Conservation (phyloP, 2,113 vertebrate genomes). For the Nipponia nippon region DNA sequence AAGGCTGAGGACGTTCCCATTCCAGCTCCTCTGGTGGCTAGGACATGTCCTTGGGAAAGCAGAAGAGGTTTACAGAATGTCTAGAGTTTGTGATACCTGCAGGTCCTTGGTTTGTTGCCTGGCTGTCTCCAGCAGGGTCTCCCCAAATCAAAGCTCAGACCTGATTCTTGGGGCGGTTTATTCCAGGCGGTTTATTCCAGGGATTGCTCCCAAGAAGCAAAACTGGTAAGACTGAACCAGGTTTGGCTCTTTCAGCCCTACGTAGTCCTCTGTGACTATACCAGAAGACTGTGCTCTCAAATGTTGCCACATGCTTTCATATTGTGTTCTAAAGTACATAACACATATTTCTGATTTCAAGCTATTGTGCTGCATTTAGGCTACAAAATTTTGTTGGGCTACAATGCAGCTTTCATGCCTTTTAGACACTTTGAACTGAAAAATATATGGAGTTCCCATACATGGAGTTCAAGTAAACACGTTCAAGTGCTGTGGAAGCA, state of each 20-base stretch:
- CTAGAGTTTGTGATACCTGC: not conserved
- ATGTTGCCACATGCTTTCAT: accelerated
- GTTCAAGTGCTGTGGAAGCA: not conserved
- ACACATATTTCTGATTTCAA: accelerated
- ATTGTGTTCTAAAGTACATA: not conserved
- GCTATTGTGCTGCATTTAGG: not conserved
- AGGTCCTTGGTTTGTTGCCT: not conserved
- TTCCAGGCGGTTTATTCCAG: not conserved
- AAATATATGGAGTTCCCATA: not conserved
- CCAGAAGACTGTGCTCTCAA: not conserved
- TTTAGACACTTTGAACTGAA: not conserved
- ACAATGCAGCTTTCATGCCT: not conserved
- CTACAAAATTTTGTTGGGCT: not conserved
- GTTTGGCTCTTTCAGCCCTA: not conserved
- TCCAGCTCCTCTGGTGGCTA: not conserved
- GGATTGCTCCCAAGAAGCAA: not conserved
- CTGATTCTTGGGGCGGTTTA: not conserved
- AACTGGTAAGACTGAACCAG: not conserved
- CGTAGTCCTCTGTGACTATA: not conserved
- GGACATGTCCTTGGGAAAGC: not conserved
- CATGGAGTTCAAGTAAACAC: not conserved
- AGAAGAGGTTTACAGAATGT: not conserved
- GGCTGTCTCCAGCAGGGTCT: not conserved
- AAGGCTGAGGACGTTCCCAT: not conserved
- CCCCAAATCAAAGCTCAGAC: not conserved